phyloP scores from a whole-genome alignment of 2,113 vertebrate genomes.

The Dendropsophus ebraccatus region DNA sequence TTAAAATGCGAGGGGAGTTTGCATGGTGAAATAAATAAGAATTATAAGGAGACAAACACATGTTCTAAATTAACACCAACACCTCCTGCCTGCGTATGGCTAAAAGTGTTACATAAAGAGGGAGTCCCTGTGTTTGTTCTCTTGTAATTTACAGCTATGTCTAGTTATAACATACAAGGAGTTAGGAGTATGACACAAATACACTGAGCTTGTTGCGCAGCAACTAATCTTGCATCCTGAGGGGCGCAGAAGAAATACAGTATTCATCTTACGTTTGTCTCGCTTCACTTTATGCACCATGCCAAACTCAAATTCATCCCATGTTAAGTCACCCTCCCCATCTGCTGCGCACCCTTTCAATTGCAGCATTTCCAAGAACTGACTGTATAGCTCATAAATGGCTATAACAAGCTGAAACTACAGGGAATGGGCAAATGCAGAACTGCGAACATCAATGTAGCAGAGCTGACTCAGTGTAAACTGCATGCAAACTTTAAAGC shows the following conservation, averaged over 20 bases:
- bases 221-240: slow-evolving; percentile 46
- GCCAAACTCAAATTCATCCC: slow-evolving; percentile 48
- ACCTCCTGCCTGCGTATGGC: slow-evolving; percentile 15
- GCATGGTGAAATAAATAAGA: background rate
- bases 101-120: slow-evolving; percentile 31
- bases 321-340: slow-evolving; percentile 39
- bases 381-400: slow-evolving; percentile 20
- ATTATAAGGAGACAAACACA: background rate
- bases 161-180: slow-evolving; percentile 24
- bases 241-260: slow-evolving; percentile 27
- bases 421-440: background rate
- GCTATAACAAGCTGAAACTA: background rate
- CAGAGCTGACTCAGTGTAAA: background rate
- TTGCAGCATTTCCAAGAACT: slow-evolving; percentile 30
- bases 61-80: background rate
- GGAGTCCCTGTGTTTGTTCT: slow-evolving; percentile 30
- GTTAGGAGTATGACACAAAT: slow-evolving; percentile 15
- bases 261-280: slow-evolving; percentile 23
- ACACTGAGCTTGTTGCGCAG: slow-evolving; percentile 34
- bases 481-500: background rate
- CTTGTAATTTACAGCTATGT: slow-evolving; percentile 43
- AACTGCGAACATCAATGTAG: background rate
- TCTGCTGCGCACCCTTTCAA: slow-evolving; percentile 21
- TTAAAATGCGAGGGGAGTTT: too few relatives aligned
- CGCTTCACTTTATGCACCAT: slow-evolving; percentile 8